Conservation (phyloP, 2,113 vertebrate species). For the Chionodraco myersi region DNA sequence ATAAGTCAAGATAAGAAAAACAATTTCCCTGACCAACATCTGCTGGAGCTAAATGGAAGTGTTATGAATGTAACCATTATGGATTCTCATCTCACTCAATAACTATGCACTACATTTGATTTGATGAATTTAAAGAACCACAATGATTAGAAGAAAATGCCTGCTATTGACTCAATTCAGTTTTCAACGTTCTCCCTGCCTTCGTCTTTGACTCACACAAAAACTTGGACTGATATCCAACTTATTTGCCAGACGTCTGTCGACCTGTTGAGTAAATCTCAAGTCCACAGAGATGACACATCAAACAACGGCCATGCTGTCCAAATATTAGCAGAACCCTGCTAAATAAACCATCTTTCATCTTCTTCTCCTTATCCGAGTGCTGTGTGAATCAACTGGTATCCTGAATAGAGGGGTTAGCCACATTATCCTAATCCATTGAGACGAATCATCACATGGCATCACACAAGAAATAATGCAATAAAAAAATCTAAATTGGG, state of each 20-base stretch:
- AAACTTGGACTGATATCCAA: slow-evolving; percentile 17
- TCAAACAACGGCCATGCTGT: slow-evolving; percentile 31
- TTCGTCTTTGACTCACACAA: slow-evolving; percentile 25
- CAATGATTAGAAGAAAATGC: neutral
- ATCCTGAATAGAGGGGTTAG: slow-evolving; percentile 27
- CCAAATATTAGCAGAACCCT: slow-evolving; percentile 39
- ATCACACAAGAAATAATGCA: neutral
- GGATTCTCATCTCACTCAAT: neutral
- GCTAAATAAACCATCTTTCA: slow-evolving; percentile 39
- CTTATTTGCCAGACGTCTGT: slow-evolving; percentile 42
- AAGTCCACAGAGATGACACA: slow-evolving; percentile 25
- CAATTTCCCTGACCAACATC: neutral
- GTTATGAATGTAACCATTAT: neutral
- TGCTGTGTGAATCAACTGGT: slow-evolving; percentile 37
- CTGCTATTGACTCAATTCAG: neutral
- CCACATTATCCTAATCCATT: slow-evolving; percentile 15
- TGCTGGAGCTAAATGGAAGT: neutral
- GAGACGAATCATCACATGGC: slow-evolving; percentile 24
- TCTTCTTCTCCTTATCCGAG: slow-evolving; percentile 2
- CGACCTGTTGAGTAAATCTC: slow-evolving; percentile 40
- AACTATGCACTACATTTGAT: neutral
- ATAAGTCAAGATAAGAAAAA: neutral
- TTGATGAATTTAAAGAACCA: neutral
- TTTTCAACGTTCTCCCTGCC: slow-evolving; percentile 1
- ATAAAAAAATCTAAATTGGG: neutral